Conservation (phyloP, 2,113 vertebrate genomes). For the Urocitellus parryii region DNA sequence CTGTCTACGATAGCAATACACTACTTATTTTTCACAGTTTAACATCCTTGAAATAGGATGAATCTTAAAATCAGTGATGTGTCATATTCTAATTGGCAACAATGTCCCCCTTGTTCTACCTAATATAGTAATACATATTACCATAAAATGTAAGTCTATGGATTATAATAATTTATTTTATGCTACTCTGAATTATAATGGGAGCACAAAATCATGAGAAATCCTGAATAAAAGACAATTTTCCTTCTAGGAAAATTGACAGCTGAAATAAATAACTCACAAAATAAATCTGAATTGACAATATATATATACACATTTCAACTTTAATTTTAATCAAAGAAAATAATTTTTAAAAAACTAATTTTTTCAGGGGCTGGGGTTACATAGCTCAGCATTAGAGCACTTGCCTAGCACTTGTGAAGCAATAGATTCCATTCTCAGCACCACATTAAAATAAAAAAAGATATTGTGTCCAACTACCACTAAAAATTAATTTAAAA, state of each 20-base stretch:
- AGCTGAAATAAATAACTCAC: not conserved
- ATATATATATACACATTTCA: not conserved
- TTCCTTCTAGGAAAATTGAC: not conserved
- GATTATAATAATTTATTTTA: constrained; percentile 12
- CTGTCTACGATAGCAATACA: not conserved
- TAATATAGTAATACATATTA: not conserved
- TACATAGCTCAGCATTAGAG: too few species aligned
- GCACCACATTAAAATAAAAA: too few species aligned
- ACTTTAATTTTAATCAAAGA: not conserved
- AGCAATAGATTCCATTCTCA: too few species aligned
- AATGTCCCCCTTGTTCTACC: not conserved
- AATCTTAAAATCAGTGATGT: constrained; percentile 4
- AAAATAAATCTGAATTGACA: not conserved
- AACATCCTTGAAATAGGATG: not conserved
- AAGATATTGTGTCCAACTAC: too few species aligned
- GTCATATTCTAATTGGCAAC: not conserved
- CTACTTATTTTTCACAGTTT: not conserved
- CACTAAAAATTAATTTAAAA: not conserved
- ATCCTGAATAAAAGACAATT: constrained; percentile 11
- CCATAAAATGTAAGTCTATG: not conserved
- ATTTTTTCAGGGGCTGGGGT: too few species aligned
- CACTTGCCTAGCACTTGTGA: too few species aligned
- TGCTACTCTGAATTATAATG: not conserved
- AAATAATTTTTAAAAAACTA: not conserved
- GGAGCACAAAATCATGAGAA: not conserved